Conservation (phyloP, 2,113 vertebrate genomes). For the Vidua macroura region DNA sequence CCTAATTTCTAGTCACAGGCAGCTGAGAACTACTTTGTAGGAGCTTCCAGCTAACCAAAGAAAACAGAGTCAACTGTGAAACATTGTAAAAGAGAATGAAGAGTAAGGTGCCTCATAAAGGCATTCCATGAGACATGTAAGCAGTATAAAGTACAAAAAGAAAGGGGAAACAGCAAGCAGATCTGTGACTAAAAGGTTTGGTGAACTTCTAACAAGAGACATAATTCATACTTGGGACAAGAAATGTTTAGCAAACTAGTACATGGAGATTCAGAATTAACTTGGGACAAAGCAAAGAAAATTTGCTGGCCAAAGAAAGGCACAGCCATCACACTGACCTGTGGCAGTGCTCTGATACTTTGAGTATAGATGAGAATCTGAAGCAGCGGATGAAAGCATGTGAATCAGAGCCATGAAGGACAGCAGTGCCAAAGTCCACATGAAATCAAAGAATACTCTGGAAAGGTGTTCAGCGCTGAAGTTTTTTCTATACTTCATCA, state of each 20-base stretch:
- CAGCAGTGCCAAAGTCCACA: background rate
- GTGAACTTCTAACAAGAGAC: background rate
- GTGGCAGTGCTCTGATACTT: background rate
- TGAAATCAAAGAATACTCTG: background rate
- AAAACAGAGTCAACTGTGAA: background rate
- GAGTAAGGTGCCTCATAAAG: background rate
- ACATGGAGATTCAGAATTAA: background rate
- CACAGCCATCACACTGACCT: background rate
- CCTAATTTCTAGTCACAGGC: background rate
- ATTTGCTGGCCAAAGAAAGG: background rate
- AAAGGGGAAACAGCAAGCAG: background rate
- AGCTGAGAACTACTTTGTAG: background rate
- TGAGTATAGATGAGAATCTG: background rate
- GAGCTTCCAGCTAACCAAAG: background rate
- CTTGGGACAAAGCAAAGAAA: background rate
- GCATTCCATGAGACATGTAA: background rate
- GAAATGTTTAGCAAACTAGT: background rate
- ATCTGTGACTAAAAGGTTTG: background rate
- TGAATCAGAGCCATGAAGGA: background rate
- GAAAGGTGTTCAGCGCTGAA: background rate
- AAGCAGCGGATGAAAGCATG: background rate
- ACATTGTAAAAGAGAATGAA: background rate
- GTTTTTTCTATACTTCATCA: background rate
- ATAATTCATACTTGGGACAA: background rate
- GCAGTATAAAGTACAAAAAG: background rate